Conservation (phyloP, 2,888 invertebrate genomes). For the Ochropleura plecta region DNA sequence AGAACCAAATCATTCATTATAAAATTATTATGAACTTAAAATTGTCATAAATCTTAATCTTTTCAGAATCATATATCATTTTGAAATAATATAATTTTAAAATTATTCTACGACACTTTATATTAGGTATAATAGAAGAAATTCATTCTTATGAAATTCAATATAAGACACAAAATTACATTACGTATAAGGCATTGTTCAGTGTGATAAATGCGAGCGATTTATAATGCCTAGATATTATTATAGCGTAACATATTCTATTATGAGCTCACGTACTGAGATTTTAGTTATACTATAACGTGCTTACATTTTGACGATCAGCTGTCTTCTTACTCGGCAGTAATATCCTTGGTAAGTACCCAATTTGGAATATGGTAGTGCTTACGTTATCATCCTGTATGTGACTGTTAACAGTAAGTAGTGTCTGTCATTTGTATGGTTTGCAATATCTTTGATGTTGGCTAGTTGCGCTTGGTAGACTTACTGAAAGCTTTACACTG, state of each 20-base stretch:
- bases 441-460: background rate
- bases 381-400: constrained; percentile 21
- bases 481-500: background rate
- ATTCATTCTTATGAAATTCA: constrained; percentile 57
- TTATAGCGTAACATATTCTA: constrained; percentile 53
- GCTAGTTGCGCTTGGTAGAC: background rate
- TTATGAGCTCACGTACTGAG: constrained; percentile 57
- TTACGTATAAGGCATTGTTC: constrained; percentile 54
- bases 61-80: constrained; percentile 44
- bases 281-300: constrained; percentile 55
- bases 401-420: constrained; percentile 13
- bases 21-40: constrained; percentile 24
- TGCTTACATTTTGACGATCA: constrained; percentile 42
- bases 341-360: constrained; percentile 37
- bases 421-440: background rate
- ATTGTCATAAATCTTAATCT: constrained; percentile 29
- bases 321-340: constrained; percentile 24
- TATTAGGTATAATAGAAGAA: constrained; percentile 33
- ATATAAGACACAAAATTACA: constrained; percentile 61
- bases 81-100: constrained; percentile 34
- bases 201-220: constrained; percentile 58
- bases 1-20: constrained; percentile 18
- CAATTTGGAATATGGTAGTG: constrained; percentile 24
- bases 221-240: constrained; percentile 59
- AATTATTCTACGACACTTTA: constrained; percentile 38